phyloP scores from a whole-genome alignment of 1,140 invertebrate genomes.

The Trachymyrmex septentrionalis region DNA sequence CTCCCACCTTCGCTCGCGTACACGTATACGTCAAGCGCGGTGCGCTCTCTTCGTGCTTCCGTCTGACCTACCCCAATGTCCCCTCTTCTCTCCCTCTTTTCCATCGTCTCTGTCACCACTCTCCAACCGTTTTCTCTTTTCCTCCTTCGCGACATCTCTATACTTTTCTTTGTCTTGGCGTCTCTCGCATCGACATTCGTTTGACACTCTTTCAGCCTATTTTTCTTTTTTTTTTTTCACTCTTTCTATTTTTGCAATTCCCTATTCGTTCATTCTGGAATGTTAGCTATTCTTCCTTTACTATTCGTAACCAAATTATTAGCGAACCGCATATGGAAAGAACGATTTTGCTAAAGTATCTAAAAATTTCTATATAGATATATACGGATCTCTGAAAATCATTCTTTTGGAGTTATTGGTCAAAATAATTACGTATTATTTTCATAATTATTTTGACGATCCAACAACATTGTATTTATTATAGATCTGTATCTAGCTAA shows the following conservation, averaged over 20 bases:
- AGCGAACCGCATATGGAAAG: not conserved
- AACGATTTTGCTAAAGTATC: no score
- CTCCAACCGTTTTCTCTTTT: conserved; percentile 36
- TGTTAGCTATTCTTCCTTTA: not conserved
- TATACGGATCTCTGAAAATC: no score
- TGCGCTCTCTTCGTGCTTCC: conserved; percentile 76
- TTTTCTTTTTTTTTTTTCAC: conserved; percentile 30
- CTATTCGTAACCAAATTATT: not conserved
- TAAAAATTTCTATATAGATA: no score
- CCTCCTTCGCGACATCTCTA: conserved; percentile 22
- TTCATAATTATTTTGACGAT: no score
- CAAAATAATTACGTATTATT: no score
- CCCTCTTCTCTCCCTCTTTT: conserved; percentile 27
- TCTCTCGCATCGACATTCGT: conserved; percentile 24
- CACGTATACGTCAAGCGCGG: conserved; percentile 58
- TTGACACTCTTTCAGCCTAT: not conserved
- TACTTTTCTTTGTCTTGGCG: conserved; percentile 32
- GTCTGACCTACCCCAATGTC: conserved; percentile 81
- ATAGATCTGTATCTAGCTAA: no score
- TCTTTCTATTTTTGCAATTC: conserved; percentile 46
- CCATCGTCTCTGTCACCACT: conserved; percentile 2
- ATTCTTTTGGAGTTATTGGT: no score
- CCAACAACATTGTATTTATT: no score
- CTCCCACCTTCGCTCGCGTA: conserved; percentile 9
- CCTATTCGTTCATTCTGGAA: not conserved